Evolutionary conservation across 2,888 invertebrate species (phyloP).

Genomic region (Campoletis raptor): DNA sequence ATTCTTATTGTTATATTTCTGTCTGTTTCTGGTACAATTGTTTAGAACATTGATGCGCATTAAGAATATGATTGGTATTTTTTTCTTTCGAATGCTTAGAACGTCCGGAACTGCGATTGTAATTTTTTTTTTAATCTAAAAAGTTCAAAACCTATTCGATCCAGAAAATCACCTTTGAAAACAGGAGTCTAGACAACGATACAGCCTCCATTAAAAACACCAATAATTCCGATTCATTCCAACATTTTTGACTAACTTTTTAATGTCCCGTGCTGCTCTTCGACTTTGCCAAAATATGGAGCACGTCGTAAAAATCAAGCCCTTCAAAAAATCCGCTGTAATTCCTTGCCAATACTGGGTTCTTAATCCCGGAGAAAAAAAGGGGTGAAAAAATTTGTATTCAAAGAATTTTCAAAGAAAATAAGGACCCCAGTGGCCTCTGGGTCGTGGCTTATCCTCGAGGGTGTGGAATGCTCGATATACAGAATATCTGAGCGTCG

Average conservation of each 20-base stretch:
- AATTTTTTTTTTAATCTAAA: too few species aligned
- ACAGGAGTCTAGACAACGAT: too few species aligned
- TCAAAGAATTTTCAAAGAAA: slow-evolving; percentile 52
- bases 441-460: slow-evolving; percentile 55
- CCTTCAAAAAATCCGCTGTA: slow-evolving; percentile 23
- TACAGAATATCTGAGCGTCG: slow-evolving; percentile 16
- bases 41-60: too few species aligned
- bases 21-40: too few species aligned
- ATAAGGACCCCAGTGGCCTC: slow-evolving; percentile 30
- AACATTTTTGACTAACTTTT: neutral
- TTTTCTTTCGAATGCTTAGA: too few species aligned
- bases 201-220: neutral
- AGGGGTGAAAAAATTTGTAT: slow-evolving; percentile 40
- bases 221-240: neutral
- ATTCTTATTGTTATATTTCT: too few species aligned
- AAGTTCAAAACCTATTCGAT: too few species aligned
- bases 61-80: too few species aligned
- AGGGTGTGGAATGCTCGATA: slow-evolving; percentile 41
- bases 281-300: neutral
- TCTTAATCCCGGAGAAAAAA: slow-evolving; percentile 18
- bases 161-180: too few species aligned
- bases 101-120: too few species aligned
- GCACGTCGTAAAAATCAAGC: neutral
- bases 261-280: neutral
- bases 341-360: slow-evolving; percentile 38